Evolutionary conservation across 2,113 vertebrate species (phyloP).

Genomic region (Notiomystis cincta): DNA sequence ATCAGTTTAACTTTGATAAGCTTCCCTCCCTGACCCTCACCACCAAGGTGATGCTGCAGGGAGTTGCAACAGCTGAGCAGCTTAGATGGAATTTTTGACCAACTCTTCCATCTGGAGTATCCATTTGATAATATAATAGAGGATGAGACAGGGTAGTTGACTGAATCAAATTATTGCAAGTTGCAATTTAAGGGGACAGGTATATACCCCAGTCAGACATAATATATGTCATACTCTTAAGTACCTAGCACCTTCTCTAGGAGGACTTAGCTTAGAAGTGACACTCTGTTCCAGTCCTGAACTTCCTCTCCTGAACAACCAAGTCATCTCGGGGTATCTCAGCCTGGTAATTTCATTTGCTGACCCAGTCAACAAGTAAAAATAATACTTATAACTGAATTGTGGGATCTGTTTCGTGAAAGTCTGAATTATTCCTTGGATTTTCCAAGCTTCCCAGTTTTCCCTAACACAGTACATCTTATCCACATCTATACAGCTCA

Average conservation of each 20-base stretch:
- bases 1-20: neutral
- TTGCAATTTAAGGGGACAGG: neutral
- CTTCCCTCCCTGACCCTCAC: neutral
- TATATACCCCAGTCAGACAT: neutral
- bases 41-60: neutral
- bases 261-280: neutral
- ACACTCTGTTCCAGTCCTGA: neutral
- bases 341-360: neutral
- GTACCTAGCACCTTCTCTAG: neutral
- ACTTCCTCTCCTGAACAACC: neutral
- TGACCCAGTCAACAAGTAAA: neutral
- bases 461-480: neutral
- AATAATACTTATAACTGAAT: neutral
- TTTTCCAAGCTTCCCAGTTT: neutral
- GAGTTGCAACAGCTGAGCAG: neutral
- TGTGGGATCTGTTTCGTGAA: neutral
- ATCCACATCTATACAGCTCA: neutral
- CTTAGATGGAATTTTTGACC: neutral
- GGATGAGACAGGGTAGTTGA: accelerated
- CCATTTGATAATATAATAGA: neutral
- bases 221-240: neutral
- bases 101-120: neutral
- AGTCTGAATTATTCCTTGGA: neutral
- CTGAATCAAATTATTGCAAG: neutral
- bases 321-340: neutral